Conservation (phyloP, 2,797 vertebrate species). For the Helicolenus hilgendorfi region DNA sequence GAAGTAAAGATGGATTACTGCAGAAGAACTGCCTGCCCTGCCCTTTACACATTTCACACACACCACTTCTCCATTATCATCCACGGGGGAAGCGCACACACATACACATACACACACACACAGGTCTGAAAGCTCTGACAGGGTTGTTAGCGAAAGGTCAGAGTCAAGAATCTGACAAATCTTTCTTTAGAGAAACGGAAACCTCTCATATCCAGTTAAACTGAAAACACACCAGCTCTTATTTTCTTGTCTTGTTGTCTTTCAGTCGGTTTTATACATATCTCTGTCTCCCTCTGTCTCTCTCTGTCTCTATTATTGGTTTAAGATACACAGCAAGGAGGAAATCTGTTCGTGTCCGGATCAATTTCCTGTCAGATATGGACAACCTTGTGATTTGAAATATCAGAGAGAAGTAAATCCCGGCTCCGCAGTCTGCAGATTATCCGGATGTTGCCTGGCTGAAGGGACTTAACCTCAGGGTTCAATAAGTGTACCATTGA, state of each 20-base stretch:
- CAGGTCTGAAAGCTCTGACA: conserved; percentile 75
- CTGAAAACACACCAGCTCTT: conserved; percentile 35
- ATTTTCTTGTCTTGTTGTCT: conserved; percentile 43
- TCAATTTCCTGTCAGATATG: conserved; percentile 53
- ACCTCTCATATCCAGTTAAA: conserved; percentile 65
- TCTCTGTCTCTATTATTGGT: conserved; percentile 2
- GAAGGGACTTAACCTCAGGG: conserved; percentile 15
- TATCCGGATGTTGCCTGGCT: conserved; percentile 25
- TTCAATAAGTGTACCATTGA: conserved; percentile 32
- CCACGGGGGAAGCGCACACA: conserved; percentile 39
- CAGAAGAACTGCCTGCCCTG: conserved; percentile 82
- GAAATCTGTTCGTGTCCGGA: conserved; percentile 16
- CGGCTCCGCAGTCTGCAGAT: conserved; percentile 29
- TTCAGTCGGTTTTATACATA: conserved; percentile 22
- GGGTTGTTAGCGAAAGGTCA: conserved; percentile 85
- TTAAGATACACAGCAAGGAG: conserved; percentile 9
- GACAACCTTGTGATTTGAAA: conserved; percentile 44
- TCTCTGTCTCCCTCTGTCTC: not conserved
- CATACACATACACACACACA: conserved; percentile 40
- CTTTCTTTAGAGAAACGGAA: conserved; percentile 64
- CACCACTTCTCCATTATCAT: conserved; percentile 83
- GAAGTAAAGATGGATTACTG: conserved; percentile 87
- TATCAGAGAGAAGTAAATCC: conserved; percentile 36
- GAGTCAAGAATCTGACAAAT: conserved; percentile 80
- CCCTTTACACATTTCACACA: conserved; percentile 83